A percentile compares a stretch with the other conserved stretches of the same genome.
Evolutionary conservation across 2,888 invertebrate species (phyloP).

Genomic region (Stenchaetothrips biformis): DNA sequence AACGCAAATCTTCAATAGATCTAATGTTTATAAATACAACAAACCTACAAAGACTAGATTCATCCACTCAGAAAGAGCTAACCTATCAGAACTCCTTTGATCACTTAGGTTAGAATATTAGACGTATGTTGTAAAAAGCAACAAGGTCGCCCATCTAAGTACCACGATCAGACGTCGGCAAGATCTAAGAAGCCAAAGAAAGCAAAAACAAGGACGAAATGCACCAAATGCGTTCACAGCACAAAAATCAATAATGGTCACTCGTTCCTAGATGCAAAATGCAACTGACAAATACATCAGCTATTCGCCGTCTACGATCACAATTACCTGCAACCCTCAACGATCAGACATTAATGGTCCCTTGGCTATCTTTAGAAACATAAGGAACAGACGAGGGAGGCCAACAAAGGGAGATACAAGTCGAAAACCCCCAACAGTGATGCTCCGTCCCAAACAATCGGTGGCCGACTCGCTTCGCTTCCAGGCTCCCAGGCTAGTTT

Average conservation of each 20-base stretch:
- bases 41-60: background rate
- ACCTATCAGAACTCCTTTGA: background rate
- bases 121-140: background rate
- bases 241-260: slow-evolving; percentile 1
- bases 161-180: background rate
- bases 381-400: background rate
- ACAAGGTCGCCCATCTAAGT: background rate
- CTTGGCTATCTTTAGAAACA: background rate
- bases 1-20: background rate
- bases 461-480: background rate
- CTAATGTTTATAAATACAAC: background rate
- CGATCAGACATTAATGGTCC: background rate
- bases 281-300: background rate
- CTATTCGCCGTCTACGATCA: background rate
- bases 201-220: background rate
- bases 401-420: background rate
- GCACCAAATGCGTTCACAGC: background rate
- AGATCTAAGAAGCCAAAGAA: background rate
- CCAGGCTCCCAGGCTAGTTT: too few species aligned
- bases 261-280: background rate
- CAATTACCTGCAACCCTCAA: background rate
- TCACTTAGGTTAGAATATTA: background rate
- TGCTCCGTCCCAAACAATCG: slow-evolving; percentile 13
- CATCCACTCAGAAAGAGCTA: background rate
- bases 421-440: background rate